Evolutionary conservation across 2,113 vertebrate species (phyloP).

Genomic region (Lichenostomus cassidix): DNA sequence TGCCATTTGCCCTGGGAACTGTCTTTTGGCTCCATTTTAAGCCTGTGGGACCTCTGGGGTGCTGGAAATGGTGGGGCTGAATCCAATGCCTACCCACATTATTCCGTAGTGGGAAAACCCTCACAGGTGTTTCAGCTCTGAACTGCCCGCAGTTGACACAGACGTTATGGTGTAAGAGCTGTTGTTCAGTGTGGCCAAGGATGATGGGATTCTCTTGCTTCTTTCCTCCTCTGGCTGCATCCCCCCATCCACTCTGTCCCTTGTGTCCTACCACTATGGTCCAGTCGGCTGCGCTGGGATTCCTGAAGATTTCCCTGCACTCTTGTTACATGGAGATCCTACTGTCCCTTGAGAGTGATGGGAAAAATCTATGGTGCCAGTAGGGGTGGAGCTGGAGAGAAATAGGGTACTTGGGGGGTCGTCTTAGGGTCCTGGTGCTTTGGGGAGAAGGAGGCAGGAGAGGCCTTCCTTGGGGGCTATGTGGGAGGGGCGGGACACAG

Average conservation of each 20-base stretch:
- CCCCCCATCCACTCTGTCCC: fast-evolving
- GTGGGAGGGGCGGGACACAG: not conserved
- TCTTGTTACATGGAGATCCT: not conserved
- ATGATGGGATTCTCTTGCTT: not conserved
- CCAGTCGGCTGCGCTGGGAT: not conserved
- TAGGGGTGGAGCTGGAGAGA: not conserved
- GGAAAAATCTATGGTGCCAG: fast-evolving
- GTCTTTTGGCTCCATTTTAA: not conserved
- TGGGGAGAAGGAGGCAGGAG: not conserved
- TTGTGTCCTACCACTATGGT: not conserved
- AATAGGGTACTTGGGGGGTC: not conserved
- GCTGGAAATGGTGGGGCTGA: not conserved
- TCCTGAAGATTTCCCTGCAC: not conserved
- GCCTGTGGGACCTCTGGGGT: not conserved
- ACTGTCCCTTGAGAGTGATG: not conserved
- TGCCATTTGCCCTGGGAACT: not conserved
- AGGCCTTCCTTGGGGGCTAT: no score
- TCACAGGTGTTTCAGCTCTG: fast-evolving
- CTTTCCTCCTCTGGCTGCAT: not conserved
- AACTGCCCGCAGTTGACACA: fast-evolving
- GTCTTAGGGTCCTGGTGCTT: not conserved
- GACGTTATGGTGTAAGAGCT: not conserved
- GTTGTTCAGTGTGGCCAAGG: fast-evolving
- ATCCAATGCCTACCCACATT: fast-evolving
- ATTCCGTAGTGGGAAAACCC: not conserved